These are phyloP conservation scores for Ceyx cyanopectus DNA, from an alignment of 2,113 vertebrate species.

Conservation along the genomic window DNA sequence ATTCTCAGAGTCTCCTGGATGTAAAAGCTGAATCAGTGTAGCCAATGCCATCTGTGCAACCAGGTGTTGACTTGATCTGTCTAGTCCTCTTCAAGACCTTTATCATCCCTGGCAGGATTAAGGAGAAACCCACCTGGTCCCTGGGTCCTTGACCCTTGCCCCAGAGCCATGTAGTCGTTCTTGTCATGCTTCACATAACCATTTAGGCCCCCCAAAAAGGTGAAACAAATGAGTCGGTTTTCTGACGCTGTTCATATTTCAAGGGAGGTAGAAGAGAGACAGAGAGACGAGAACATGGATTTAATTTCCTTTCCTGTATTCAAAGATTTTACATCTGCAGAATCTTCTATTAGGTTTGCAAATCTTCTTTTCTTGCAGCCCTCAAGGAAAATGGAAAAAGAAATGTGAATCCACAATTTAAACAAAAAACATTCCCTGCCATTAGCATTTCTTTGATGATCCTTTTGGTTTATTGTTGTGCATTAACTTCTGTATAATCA, in stretches of 20 bases:
- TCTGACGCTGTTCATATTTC: constrained; percentile 29
- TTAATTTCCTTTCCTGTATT: constrained; percentile 29
- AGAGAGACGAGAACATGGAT: background rate
- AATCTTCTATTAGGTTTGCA: constrained; percentile 47
- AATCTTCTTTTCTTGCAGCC: constrained; percentile 43
- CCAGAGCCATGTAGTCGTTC: background rate
- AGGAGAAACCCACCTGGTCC: background rate
- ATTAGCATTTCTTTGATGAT: constrained; percentile 74
- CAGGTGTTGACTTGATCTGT: background rate
- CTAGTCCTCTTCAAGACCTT: background rate
- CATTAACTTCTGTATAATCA: constrained; percentile 73
- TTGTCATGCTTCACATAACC: background rate
- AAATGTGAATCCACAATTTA: constrained; percentile 44
- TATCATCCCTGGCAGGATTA: background rate
- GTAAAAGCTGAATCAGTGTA: background rate
- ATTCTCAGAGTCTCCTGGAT: background rate
- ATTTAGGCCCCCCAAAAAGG: background rate
- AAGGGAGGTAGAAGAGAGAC: background rate
- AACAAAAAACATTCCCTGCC: constrained; percentile 40
- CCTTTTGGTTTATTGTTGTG: constrained; percentile 65
- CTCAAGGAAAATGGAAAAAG: constrained; percentile 41
- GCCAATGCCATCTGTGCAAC: background rate
- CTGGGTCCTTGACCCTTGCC: background rate
- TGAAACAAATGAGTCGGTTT: constrained; percentile 1
- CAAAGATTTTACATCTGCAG: constrained; percentile 28